These are phyloP conservation scores for Meliscaeva auricollis DNA, from an alignment of 2,888 invertebrate species.

Conservation along the genomic window DNA sequence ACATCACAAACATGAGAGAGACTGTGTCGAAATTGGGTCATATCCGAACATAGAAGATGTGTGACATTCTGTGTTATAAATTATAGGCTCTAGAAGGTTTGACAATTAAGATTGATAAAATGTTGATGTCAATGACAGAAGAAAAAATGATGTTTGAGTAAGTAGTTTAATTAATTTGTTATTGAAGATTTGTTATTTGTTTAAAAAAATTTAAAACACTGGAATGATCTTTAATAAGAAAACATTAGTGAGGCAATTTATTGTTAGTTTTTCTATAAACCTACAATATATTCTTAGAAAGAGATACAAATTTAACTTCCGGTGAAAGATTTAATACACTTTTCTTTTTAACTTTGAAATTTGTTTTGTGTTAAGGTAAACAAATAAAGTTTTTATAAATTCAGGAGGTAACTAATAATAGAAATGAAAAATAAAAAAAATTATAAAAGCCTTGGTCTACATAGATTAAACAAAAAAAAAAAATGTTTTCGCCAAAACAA, in stretches of 20 bases:
- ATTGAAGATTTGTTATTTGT: neutral
- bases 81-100: neutral
- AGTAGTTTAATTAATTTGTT: neutral
- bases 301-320: neutral
- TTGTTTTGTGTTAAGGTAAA: slow-evolving; percentile 8
- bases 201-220: neutral
- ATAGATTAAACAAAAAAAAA: slow-evolving; percentile 24
- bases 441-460: slow-evolving; percentile 30
- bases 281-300: neutral
- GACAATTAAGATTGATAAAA: slow-evolving; percentile 19
- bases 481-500: slow-evolving; percentile 25
- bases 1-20: neutral
- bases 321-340: neutral
- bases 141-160: neutral
- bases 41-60: slow-evolving; percentile 29
- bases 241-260: too few species aligned
- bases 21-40: slow-evolving; percentile 32
- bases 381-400: neutral
- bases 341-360: neutral
- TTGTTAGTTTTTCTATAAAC: neutral
- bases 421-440: slow-evolving; percentile 1
- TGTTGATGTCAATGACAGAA: neutral
- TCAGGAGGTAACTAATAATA: neutral
- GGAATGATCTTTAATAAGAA: too few species aligned
- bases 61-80: too few species aligned